Evolutionary conservation across 2,888 invertebrate species (phyloP).

Genomic region (Epistrophe eligans): DNA sequence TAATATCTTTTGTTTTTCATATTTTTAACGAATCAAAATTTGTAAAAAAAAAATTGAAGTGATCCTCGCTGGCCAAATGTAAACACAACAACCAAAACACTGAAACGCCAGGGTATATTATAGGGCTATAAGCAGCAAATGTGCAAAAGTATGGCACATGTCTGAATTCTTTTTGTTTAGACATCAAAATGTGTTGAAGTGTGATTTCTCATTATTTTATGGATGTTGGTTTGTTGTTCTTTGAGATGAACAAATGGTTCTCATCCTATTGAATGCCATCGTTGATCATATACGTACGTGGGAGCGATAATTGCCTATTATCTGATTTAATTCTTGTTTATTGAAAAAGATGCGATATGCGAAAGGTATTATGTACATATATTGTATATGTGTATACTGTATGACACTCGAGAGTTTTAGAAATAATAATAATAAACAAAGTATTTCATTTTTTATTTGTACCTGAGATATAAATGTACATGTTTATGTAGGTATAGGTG

Average conservation of each 20-base stretch:
- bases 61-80: conserved; percentile 59
- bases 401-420: neutral
- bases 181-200: conserved; percentile 75
- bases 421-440: neutral
- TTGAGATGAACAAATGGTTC: conserved; percentile 71
- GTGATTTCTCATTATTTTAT: conserved; percentile 69
- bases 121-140: conserved; percentile 16
- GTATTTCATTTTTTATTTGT: no score
- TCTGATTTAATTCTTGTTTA: conserved; percentile 5
- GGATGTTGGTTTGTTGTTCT: conserved; percentile 29
- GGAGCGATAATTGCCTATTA: conserved; percentile 33
- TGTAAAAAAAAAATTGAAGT: conserved; percentile 44
- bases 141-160: conserved; percentile 75
- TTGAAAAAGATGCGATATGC: conserved; percentile 16
- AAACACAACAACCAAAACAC: conserved; percentile 52
- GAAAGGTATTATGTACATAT: neutral
- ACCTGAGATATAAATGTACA: no score
- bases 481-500: no score
- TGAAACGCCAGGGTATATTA: conserved; percentile 36
- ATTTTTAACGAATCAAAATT: conserved; percentile 18
- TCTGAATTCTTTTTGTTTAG: conserved; percentile 72
- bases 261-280: conserved; percentile 63
- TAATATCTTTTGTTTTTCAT: conserved; percentile 7
- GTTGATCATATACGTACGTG: conserved; percentile 42
- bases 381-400: no score